Conservation (phyloP, 2,113 vertebrate species). For the Heliornis fulica region DNA sequence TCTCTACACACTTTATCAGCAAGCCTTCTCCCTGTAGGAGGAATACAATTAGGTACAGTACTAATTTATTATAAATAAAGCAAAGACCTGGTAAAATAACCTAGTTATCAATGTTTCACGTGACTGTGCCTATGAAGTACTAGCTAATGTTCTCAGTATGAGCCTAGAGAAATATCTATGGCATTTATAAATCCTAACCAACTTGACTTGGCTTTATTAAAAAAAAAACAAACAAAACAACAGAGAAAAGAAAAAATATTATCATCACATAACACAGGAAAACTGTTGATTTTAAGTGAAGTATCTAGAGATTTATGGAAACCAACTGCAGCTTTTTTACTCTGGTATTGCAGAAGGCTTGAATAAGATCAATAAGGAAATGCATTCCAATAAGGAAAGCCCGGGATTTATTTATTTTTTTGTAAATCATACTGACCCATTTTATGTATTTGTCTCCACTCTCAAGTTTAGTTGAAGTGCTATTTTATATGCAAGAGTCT, state of each 20-base stretch:
- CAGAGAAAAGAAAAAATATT: constrained; percentile 2
- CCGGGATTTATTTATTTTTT: background rate
- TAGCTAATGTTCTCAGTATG: constrained; percentile 45
- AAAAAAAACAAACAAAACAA: background rate
- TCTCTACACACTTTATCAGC: constrained; percentile 59
- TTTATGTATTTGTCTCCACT: constrained; percentile 35
- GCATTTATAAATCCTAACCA: constrained; percentile 44
- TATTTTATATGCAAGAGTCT: background rate
- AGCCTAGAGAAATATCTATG: constrained; percentile 34
- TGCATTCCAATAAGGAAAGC: background rate
- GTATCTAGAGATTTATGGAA: constrained; percentile 28
- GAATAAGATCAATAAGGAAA: constrained; percentile 21
- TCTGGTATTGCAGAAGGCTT: constrained; percentile 14
- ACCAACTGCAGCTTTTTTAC: constrained; percentile 12
- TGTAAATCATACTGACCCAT: background rate
- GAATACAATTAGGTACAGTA: constrained; percentile 69
- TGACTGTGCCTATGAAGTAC: constrained; percentile 46
- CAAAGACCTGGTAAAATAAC: constrained; percentile 65
- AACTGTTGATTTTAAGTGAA: constrained; percentile 49
- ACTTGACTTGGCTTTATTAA: background rate
- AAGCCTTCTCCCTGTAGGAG: constrained; percentile 67
- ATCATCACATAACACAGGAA: constrained; percentile 25
- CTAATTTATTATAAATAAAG: constrained; percentile 75
- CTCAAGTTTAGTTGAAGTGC: background rate
- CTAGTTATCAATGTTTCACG: constrained; percentile 62